Base-by-base conservation (phyloP, 2,888 invertebrate species). In the Chrysolina oricalcia region DNA sequence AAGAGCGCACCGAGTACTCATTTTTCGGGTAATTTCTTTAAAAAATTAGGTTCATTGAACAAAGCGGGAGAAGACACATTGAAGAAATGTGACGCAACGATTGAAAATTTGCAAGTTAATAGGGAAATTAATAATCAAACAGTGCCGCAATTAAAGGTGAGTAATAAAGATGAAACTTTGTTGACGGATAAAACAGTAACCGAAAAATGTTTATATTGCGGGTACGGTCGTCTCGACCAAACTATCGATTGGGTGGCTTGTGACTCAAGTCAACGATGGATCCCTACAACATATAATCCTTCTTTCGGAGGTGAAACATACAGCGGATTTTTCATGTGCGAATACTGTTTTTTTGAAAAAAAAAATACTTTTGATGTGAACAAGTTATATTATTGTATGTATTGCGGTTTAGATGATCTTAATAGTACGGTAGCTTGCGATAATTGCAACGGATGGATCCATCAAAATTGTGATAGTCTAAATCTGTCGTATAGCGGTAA, bases 131-230 rank as follows among this genome's bases (percentile, higher is more conserved):
- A n/a, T n/a, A n/a, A n/a, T n/a, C n/a, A n/a, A n/a, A n/a, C n/a
- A n/a, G n/a, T n/a, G n/a, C n/a, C n/a, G n/a, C n/a, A n/a, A n/a
- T n/a, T n/a, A n/a, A n/a, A n/a, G n/a, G n/a, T n/a, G n/a, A n/a
- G n/a, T n/a, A n/a, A n/a, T n/a, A n/a, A n/a, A n/a, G n/a, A n/a
- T n/a, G n/a, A n/a, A n/a, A n/a, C n/a, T n/a, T n/a, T n/a, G n/a
- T n/a, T 53, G 19, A 21, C 19, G n/a, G 67, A 70, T 23, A 8
- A 13, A 8, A 46, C 65, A 19, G 13, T n/a, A 23, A 13, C 17
- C 2, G 68, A 73, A 67, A 73, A 64, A 46, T 78, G 75, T 50
- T 4, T 69, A 21, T 73, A 75, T 35, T 75, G 78, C 53, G 73
- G 73, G 10, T 35, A 35, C 23, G 66, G 72, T 35, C 40, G 62